Evolutionary conservation across 2,113 vertebrate species (phyloP).

Genomic region (Struthidea cinerea): DNA sequence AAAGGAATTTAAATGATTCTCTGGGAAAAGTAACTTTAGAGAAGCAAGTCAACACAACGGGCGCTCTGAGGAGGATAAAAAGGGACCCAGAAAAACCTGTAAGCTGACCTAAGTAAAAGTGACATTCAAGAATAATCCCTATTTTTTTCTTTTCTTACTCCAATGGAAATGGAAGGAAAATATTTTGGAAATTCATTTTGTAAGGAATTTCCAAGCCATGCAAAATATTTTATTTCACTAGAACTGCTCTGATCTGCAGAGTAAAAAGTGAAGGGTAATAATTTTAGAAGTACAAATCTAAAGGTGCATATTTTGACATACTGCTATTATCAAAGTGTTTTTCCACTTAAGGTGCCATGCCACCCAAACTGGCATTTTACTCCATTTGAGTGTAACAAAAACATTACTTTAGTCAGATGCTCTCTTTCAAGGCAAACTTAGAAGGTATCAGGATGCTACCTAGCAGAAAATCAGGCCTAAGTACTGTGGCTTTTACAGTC

Average conservation of each 20-base stretch:
- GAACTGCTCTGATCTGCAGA: neutral
- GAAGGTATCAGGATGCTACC: neutral
- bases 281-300: neutral
- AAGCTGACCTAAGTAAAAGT: neutral
- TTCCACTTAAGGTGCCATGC: neutral
- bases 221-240: neutral
- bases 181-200: neutral
- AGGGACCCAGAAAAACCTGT: neutral
- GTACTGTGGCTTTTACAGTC: neutral
- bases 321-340: neutral
- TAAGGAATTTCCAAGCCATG: neutral
- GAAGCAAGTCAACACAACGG: neutral
- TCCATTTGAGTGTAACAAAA: neutral
- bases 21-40: neutral
- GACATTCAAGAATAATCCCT: neutral
- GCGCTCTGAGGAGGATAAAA: neutral
- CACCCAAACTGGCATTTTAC: neutral
- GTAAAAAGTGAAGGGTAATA: neutral
- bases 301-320: neutral
- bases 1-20: neutral
- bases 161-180: neutral
- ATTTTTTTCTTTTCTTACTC: neutral
- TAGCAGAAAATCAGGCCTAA: neutral
- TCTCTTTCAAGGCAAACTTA: neutral
- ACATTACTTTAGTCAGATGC: neutral